Percentiles rank a stretch among this genome's conserved stretches.
phyloP scores from a whole-genome alignment of 2,797 vertebrate species.

The Leptodactylus fallax region DNA sequence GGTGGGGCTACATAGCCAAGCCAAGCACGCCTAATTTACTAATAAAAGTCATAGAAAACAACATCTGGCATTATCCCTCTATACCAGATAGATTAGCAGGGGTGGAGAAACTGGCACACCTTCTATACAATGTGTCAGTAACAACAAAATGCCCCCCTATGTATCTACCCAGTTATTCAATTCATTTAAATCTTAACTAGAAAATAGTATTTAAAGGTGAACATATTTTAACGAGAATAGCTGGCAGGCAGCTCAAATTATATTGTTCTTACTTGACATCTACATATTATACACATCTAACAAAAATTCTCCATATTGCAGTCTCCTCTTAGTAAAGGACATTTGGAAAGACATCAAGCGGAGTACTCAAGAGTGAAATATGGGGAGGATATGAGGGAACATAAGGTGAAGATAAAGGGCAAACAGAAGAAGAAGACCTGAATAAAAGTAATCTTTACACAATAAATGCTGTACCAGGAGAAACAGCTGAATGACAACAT shows the following conservation, averaged over 20 bases:
- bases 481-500: slow-evolving; percentile 33
- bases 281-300: neutral
- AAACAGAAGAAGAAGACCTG: neutral
- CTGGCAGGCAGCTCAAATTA: neutral
- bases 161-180: neutral
- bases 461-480: neutral
- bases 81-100: neutral
- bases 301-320: neutral
- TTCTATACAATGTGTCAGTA: neutral
- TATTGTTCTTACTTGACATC: neutral
- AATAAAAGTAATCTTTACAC: neutral
- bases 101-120: neutral
- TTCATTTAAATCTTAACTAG: neutral
- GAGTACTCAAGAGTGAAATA: slow-evolving; percentile 2
- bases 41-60: too few species aligned
- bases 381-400: slow-evolving; percentile 6
- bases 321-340: slow-evolving; percentile 1
- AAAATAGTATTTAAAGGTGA: neutral
- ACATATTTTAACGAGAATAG: neutral
- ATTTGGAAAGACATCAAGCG: slow-evolving; percentile 19
- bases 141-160: neutral
- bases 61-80: neutral
- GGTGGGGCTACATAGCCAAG: too few species aligned
- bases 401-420: slow-evolving; percentile 3
- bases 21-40: too few species aligned